Conservation (phyloP, 2,113 vertebrate genomes). For the Colaptes auratus region DNA sequence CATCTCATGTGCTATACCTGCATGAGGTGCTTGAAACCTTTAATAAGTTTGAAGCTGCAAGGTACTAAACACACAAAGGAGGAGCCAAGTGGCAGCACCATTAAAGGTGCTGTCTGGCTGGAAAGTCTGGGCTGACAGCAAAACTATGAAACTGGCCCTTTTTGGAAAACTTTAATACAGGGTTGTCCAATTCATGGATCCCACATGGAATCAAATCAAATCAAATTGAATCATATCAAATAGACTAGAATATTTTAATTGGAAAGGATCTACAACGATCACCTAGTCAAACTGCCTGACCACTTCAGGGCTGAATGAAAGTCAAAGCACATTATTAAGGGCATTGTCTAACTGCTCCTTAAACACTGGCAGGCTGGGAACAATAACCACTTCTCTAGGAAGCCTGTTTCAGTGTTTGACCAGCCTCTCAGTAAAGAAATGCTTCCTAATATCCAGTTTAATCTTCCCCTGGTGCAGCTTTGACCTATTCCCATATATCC, state of each 20-base stretch:
- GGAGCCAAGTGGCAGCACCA: not conserved
- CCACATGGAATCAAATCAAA: not conserved
- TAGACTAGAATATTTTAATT: not conserved
- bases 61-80: not conserved
- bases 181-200: not conserved
- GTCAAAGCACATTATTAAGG: too few relatives aligned
- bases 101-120: not conserved
- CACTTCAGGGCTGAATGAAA: too few relatives aligned
- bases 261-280: not conserved
- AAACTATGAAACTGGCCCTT: not conserved
- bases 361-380: too few relatives aligned
- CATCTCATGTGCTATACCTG: not conserved
- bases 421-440: too few relatives aligned
- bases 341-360: too few relatives aligned
- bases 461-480: not conserved
- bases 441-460: too few relatives aligned
- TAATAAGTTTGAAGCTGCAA: not conserved
- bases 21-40: not conserved
- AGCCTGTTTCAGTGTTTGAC: too few relatives aligned
- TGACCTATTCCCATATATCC: fast-evolving
- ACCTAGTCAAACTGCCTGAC: too few relatives aligned
- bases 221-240: too few relatives aligned
- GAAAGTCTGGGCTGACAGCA: not conserved
- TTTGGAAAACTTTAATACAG: not conserved
- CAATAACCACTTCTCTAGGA: too few relatives aligned